Evolutionary conservation across 2,113 vertebrate species (phyloP).

Genomic region (Calyptomena viridis): DNA sequence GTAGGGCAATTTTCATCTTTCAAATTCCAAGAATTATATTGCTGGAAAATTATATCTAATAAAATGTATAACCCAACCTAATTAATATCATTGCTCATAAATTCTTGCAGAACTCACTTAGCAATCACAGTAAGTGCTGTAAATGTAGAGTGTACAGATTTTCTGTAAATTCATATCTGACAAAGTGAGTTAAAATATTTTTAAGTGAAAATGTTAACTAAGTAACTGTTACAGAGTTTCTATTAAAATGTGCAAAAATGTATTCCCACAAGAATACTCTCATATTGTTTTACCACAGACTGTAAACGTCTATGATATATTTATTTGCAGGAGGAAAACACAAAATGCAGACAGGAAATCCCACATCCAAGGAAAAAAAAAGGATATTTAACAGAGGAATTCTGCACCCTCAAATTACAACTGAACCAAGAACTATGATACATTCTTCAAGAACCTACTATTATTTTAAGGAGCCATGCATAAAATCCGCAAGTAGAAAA

Average conservation of each 20-base stretch:
- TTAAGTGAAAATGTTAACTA: neutral
- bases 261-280: neutral
- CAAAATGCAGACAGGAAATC: neutral
- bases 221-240: neutral
- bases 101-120: conserved; percentile 2
- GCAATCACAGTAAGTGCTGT: conserved; percentile 37
- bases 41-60: conserved; percentile 21
- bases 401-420: neutral
- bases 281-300: neutral
- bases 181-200: neutral
- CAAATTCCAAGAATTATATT: conserved; percentile 4
- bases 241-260: neutral
- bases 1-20: neutral
- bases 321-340: neutral
- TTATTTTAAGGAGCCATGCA: neutral
- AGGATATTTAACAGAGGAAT: neutral
- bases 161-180: neutral
- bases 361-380: neutral
- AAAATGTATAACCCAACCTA: conserved; percentile 21
- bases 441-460: neutral
- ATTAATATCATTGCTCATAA: conserved; percentile 6
- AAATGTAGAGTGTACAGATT: neutral
- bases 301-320: neutral
- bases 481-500: neutral
- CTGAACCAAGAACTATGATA: neutral